Percentiles rank a stretch among this genome's conserved stretches.
These are phyloP conservation scores for Lytechinus variegatus DNA, from an alignment of 35 echinoderm and acorn worm genomes.

Conservation along the genomic window DNA sequence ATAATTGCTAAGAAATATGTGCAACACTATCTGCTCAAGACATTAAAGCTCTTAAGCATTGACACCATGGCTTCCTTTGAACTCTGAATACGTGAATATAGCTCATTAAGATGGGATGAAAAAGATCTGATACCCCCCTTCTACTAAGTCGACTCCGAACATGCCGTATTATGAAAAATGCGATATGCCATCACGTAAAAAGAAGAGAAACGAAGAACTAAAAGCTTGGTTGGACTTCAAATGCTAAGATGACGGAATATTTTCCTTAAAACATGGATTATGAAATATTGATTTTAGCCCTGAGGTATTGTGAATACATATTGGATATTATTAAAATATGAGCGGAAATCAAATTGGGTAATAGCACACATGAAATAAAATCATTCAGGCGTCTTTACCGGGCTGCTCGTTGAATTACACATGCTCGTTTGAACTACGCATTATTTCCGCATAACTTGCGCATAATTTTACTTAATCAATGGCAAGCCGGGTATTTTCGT, in stretches of 20 bases:
- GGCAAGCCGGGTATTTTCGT: too few relatives aligned
- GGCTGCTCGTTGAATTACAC: too few relatives aligned
- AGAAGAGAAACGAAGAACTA: not conserved
- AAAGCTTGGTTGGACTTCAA: not conserved
- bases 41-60: not conserved
- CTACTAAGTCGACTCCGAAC: not conserved
- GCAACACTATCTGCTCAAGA: too few relatives aligned
- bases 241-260: not conserved
- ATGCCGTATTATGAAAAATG: not conserved
- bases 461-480: too few relatives aligned
- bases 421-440: too few relatives aligned
- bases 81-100: not conserved
- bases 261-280: not conserved
- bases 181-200: not conserved
- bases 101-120: not conserved
- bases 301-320: slow-evolving; percentile 2
- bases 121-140: not conserved
- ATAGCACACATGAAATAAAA: not conserved
- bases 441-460: too few relatives aligned
- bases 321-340: slow-evolving; percentile 6
- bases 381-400: too few relatives aligned
- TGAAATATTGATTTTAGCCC: not conserved
- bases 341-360: not conserved
- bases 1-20: too few relatives aligned
- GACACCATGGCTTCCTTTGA: not conserved